Conservation (phyloP, 1,140 invertebrate species). For the Lutraria rhynchaena region DNA sequence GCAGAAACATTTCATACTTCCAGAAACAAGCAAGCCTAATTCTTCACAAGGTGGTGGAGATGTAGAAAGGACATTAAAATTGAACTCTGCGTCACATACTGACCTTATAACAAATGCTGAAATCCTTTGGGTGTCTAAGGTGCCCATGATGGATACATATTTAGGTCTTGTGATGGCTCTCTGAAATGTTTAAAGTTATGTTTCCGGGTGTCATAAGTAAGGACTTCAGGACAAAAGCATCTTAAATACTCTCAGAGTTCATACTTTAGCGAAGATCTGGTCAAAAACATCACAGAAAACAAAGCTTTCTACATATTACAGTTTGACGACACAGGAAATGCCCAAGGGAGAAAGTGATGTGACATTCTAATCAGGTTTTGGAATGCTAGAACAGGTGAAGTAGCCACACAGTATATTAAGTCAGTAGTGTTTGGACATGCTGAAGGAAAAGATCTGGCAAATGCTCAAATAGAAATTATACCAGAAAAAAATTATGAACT, state of each 20-base stretch:
- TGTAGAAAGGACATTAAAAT: not conserved
- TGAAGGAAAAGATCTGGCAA: conserved; percentile 13
- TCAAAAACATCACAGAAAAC: not conserved
- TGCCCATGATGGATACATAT: conserved; percentile 14
- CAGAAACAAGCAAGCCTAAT: not conserved
- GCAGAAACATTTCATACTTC: not conserved
- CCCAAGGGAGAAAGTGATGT: conserved; percentile 38
- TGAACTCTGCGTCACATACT: not conserved
- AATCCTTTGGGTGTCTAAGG: conserved; percentile 16
- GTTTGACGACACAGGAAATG: conserved; percentile 50
- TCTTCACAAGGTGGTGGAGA: conserved; percentile 9
- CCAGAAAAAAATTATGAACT: not conserved
- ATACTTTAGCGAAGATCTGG: conserved; percentile 8
- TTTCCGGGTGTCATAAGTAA: conserved; percentile 11
- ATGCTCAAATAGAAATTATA: conserved; percentile 16
- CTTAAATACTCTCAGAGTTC: conserved; percentile 22
- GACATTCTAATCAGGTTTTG: conserved; percentile 31
- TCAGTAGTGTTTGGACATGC: conserved; percentile 50
- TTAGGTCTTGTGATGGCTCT: conserved; percentile 24
- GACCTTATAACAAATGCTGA: conserved; percentile 33
- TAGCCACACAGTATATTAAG: conserved; percentile 21
- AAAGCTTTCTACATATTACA: conserved; percentile 7
- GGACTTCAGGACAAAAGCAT: conserved; percentile 6
- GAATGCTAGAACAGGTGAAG: not conserved
- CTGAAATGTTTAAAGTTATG: conserved; percentile 2